Evolutionary conservation across 1,140 invertebrate species (phyloP).

Genomic region (Brachionus rubens): DNA sequence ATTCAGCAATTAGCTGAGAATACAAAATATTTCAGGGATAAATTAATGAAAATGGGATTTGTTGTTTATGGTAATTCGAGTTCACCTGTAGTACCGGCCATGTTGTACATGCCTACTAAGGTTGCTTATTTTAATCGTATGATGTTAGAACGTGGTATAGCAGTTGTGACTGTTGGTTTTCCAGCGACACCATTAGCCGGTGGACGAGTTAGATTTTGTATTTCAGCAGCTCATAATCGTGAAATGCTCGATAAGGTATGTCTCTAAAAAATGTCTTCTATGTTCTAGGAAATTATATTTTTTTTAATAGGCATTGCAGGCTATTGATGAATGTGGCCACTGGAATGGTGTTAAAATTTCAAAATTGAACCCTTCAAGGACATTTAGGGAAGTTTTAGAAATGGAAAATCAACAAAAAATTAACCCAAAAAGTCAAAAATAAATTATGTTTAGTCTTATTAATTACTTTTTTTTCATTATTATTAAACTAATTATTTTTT

Average conservation of each 20-base stretch:
- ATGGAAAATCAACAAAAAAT: conserved; percentile 7
- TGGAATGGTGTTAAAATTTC: conserved; percentile 13
- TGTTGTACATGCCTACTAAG: conserved; percentile 89
- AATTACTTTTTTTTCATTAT: conserved; percentile 17
- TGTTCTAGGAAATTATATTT: conserved; percentile 48
- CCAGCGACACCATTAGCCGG: conserved; percentile 92
- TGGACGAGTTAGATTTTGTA: conserved; percentile 87
- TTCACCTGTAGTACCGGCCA: conserved; percentile 90
- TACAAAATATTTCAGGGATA: conserved; percentile 78
- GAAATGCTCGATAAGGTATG: conserved; percentile 83
- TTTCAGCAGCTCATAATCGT: conserved; percentile 91
- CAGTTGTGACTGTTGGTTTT: conserved; percentile 91
- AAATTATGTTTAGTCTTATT: not conserved
- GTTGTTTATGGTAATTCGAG: conserved; percentile 93
- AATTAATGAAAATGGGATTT: conserved; percentile 83
- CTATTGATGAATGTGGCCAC: conserved; percentile 70
- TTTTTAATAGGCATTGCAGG: conserved; percentile 65
- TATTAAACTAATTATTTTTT: not conserved
- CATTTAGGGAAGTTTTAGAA: conserved; percentile 12
- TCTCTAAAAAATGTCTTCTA: not conserved
- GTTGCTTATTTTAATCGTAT: conserved; percentile 79
- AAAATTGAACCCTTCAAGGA: conserved; percentile 13
- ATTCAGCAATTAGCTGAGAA: conserved; percentile 76
- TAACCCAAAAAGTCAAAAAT: not conserved
- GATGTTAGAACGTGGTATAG: conserved; percentile 76